Conservation (phyloP, 2,797 vertebrate species). For the Poecilia wingei region DNA sequence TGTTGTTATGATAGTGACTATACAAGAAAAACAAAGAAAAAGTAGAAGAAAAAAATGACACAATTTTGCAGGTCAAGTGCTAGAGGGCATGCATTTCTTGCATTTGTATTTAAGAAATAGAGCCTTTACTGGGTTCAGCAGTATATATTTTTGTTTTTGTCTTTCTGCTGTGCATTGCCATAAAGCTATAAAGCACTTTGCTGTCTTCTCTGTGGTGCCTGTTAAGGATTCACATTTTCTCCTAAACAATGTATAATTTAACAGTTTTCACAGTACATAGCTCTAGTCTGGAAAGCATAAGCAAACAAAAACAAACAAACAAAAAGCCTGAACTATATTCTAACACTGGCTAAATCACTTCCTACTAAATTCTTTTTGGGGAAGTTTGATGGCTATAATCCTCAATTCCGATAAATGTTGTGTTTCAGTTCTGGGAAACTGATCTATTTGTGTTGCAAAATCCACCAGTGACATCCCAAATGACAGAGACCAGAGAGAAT, state of each 20-base stretch:
- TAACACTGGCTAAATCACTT: not conserved
- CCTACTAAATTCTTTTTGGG: not conserved
- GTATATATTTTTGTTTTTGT: not conserved
- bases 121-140: not conserved
- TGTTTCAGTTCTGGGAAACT: conserved; percentile 2
- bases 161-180: not conserved
- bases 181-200: not conserved
- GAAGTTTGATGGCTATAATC: not conserved
- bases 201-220: not conserved
- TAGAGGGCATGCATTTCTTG: not conserved
- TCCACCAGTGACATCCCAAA: conserved; percentile 11
- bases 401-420: not conserved
- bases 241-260: conserved; percentile 7
- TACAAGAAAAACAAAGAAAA: not conserved
- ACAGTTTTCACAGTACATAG: not conserved
- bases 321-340: not conserved
- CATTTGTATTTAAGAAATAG: too few species aligned
- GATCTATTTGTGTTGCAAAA: conserved; percentile 6
- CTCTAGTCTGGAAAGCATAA: not conserved
- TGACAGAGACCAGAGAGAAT: conserved; percentile 37
- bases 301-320: not conserved
- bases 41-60: not conserved
- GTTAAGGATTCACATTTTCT: conserved; percentile 14
- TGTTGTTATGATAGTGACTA: not conserved
- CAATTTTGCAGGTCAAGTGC: not conserved